Base-by-base conservation (phyloP, 2,888 invertebrate genomes). In the Spilarctia lutea region DNA sequence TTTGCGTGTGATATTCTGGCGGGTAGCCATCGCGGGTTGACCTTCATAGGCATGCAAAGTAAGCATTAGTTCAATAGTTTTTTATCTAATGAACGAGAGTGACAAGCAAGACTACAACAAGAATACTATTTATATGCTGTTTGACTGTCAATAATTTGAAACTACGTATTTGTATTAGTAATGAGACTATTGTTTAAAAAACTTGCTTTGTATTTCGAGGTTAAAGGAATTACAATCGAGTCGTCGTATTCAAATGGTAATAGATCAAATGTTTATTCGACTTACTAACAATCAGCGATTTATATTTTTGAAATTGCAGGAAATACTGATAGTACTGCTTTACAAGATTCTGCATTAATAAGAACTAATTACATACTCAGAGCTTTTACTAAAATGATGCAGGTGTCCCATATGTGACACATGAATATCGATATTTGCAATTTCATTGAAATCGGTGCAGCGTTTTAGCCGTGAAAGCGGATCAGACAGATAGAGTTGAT, bases 1-100 rank as follows among this genome's bases (percentile, higher is more conserved):
- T 70, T 69, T 69, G 68, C 73, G 72, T 68, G 66, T 8, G 67
- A 63, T 69, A 69, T 74, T 77, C 70, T 74, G 74, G 74, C 74
- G 30, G 2, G 3, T 13, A n/a, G 72, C 74, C 72, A 74, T 66
- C 63, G 42, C 65, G 24, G 3, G 27, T 2, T 45, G 71, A 74
- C 74, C 74, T 74, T 74, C 72, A 48, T 8, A 18, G 60, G 60
- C 27, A 39, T 48, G 66, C 74, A 66, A 70, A 74, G 66, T 39
- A 73, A 68, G 48, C 33, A 24, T 71, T 63, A 42, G 63, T 63
- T n/a, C 0, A 33, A 33, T 71, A 35, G 35, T 33, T 39, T 69
- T n/a, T 56, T n/a, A 52, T 52, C 45, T 42, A 24, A 63, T 42
- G 60, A 70, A 70, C 60, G 24, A 65, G 42, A 71, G 65, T 33